Evolutionary conservation across 2,888 invertebrate species (phyloP).

Genomic region (Temnothorax unifasciatus): DNA sequence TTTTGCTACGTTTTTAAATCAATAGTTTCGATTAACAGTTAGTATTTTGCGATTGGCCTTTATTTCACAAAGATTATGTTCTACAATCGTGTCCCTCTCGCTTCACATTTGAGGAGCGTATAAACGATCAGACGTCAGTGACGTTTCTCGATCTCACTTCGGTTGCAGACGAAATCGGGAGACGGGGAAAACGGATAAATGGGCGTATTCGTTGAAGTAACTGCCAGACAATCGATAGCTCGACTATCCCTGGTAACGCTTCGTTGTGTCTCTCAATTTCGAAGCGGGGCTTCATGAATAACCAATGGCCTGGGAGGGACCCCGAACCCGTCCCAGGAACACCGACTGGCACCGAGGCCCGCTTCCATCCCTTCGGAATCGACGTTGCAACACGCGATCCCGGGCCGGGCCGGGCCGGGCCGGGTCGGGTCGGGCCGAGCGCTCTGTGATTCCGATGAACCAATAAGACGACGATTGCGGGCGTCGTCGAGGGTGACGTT

Average conservation of each 20-base stretch:
- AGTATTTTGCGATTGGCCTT: not conserved
- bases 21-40: not conserved
- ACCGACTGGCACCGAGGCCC: constrained; percentile 82
- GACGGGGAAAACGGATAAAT: constrained; percentile 70
- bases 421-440: constrained; percentile 50
- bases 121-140: constrained; percentile 39
- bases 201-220: constrained; percentile 81
- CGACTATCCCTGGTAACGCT: constrained; percentile 77
- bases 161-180: constrained; percentile 44
- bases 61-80: not conserved
- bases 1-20: not conserved
- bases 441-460: constrained; percentile 69
- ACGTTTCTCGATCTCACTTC: constrained; percentile 41
- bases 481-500: constrained; percentile 59
- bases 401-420: constrained; percentile 40
- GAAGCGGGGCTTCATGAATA: constrained; percentile 80
- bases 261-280: constrained; percentile 84
- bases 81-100: not conserved
- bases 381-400: constrained; percentile 78
- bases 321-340: constrained; percentile 81
- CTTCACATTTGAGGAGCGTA: not conserved
- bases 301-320: constrained; percentile 80
- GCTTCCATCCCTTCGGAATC: constrained; percentile 77
- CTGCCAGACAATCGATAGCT: constrained; percentile 84
- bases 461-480: constrained; percentile 72